Evolutionary conservation across 2,888 invertebrate genomes (phyloP), one percentile per base, ranked within the genome.

Genomic region (Melieria omissa): DNA sequence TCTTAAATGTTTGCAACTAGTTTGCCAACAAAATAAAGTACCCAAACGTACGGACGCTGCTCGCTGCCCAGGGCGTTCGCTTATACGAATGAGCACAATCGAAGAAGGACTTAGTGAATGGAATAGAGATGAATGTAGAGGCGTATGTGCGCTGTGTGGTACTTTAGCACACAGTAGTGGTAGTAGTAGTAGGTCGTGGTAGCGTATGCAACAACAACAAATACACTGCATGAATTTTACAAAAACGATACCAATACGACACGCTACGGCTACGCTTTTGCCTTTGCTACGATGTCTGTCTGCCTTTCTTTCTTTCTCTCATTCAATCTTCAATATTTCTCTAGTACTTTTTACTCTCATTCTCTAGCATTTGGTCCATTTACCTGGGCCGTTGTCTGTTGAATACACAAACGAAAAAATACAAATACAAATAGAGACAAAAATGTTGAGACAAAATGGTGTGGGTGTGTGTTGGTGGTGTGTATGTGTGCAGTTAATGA

Each of bases 381-480:
- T 85, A 85, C 82, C 85, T 86, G 83, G 85, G 85, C 85, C 85
- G 80, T 85, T 86, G 85, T 83, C 85, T 85, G 84, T 84, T 77
- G 76, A 78, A 75, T 66, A 76, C 49, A 75, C 57, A 78, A 74
- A 82, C 73, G 65, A 71, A 72, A 74, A 74, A 74, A 72, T 70
- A 75, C 63, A 74, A 74, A 71, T 70, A 65, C 42, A 70, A 67
- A 74, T 66, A 52, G 72, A 68, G 44, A 70, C 66, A 70, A 66
- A 73, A 66, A 42, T 29, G 29, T 29, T 29, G 29, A 29, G 29
- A 29, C 29, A 29, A 29, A 29, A 29, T 29, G 29, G 29, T 29
- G 29, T 29, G 29, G 29, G 29, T 29, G 29, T 29, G 29, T 29
- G 29, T 29, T 29, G 29, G 29, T 29, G 29, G 29, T 29, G 29